Percentiles rank a stretch among this genome's conserved stretches.
Conservation (phyloP, 2,113 vertebrate genomes). For the Nesospiza acunhae region DNA sequence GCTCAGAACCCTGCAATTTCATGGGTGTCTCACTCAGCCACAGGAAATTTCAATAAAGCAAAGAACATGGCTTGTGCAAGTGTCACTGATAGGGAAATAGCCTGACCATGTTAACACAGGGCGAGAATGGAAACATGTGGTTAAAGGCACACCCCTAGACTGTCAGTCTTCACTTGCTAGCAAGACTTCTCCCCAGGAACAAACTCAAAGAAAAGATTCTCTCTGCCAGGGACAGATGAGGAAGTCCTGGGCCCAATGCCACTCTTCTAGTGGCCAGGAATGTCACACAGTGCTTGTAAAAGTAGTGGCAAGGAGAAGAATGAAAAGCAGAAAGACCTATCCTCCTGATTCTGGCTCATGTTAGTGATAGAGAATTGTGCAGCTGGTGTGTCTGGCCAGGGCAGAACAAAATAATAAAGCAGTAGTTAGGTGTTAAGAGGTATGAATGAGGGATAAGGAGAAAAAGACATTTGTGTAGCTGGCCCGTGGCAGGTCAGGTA, state of each 20-base stretch:
- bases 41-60: neutral
- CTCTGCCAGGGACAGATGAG: neutral
- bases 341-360: neutral
- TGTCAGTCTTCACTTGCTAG: neutral
- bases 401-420: neutral
- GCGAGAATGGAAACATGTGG: rapidly evolving
- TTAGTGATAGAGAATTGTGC: neutral
- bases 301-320: neutral
- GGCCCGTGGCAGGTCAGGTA: neutral
- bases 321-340: neutral
- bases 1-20: neutral
- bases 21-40: neutral
- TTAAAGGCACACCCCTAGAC: neutral
- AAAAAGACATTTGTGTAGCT: neutral
- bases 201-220: neutral
- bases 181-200: neutral
- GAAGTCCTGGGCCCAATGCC: neutral
- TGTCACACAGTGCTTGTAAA: neutral
- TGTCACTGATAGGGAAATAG: neutral
- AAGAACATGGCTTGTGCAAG: neutral
- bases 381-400: neutral
- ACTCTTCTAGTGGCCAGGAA: neutral
- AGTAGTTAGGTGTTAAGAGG: neutral
- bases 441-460: neutral
- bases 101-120: neutral